phyloP scores from a whole-genome alignment of 2,888 invertebrate species.

The Tipula vernalis region DNA sequence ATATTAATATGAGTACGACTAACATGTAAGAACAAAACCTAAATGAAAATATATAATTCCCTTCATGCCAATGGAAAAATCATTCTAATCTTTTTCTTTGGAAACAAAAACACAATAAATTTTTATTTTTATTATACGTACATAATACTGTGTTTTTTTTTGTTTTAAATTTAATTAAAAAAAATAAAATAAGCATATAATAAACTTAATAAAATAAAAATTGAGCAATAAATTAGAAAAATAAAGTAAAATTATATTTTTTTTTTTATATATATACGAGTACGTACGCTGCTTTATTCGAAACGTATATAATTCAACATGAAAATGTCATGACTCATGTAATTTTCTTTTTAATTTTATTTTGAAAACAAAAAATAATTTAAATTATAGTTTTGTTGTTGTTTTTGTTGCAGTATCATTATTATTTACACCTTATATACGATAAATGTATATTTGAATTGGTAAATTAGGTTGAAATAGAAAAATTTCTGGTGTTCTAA shows the following conservation, averaged over 20 bases:
- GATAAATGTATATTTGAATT: neutral
- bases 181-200: slow-evolving; percentile 4
- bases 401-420: neutral
- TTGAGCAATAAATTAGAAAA: neutral
- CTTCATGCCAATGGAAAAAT: neutral
- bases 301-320: neutral
- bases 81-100: neutral
- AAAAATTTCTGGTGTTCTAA: neutral
- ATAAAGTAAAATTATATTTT: neutral
- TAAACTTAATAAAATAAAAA: neutral
- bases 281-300: neutral
- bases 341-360: neutral
- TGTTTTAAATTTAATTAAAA: neutral
- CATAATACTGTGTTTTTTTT: neutral
- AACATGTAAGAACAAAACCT: neutral
- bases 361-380: neutral
- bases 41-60: neutral
- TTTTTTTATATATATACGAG: neutral
- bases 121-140: neutral
- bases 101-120: neutral
- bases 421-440: neutral
- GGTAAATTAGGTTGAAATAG: neutral
- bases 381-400: neutral
- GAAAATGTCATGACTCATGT: slow-evolving; percentile 4
- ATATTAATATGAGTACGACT: neutral